These are phyloP conservation scores for Papilio demoleus DNA, from an alignment of 2,888 invertebrate genomes.

Conservation along the genomic window DNA sequence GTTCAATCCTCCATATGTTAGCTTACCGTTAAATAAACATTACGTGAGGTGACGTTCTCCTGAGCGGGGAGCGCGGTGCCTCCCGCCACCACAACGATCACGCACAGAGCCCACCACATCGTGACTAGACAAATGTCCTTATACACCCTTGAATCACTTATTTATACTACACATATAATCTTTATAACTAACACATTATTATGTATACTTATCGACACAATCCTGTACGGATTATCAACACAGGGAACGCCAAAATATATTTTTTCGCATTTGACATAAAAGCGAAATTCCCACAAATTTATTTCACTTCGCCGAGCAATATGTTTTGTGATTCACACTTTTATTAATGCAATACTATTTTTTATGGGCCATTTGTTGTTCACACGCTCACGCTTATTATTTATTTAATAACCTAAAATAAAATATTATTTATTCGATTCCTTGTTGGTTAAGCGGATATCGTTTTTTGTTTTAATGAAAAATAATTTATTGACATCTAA, in stretches of 20 bases:
- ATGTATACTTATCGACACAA: slow-evolving; percentile 36
- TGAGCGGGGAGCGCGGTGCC: slow-evolving; percentile 35
- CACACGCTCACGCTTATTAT: slow-evolving; percentile 33
- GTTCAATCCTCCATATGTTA: slow-evolving; percentile 9
- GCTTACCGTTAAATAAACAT: slow-evolving; percentile 35
- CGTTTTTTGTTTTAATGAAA: too few relatives aligned
- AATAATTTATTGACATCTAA: too few relatives aligned
- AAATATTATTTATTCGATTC: too few relatives aligned
- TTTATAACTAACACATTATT: slow-evolving; percentile 43
- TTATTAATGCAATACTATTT: slow-evolving; percentile 38
- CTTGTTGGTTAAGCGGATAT: too few relatives aligned
- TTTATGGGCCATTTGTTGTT: slow-evolving; percentile 38
- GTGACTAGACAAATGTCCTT: slow-evolving; percentile 40
- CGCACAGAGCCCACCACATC: slow-evolving; percentile 42
- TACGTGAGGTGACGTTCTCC: slow-evolving; percentile 18
- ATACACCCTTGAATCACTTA: slow-evolving; percentile 4
- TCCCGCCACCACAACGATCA: slow-evolving; percentile 36
- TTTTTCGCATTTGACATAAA: slow-evolving; percentile 22
- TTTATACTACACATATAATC: slow-evolving; percentile 22
- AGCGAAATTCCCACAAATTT: slow-evolving; percentile 26
- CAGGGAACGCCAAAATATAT: slow-evolving; percentile 8
- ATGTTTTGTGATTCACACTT: slow-evolving; percentile 35
- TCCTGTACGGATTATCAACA: not conserved
- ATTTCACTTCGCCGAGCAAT: slow-evolving; percentile 19
- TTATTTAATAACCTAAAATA: too few relatives aligned